A percentile compares a stretch with the other conserved stretches of the same genome.
phyloP scores from a whole-genome alignment of 2,113 vertebrate genomes.

The Rafetus swinhoei region DNA sequence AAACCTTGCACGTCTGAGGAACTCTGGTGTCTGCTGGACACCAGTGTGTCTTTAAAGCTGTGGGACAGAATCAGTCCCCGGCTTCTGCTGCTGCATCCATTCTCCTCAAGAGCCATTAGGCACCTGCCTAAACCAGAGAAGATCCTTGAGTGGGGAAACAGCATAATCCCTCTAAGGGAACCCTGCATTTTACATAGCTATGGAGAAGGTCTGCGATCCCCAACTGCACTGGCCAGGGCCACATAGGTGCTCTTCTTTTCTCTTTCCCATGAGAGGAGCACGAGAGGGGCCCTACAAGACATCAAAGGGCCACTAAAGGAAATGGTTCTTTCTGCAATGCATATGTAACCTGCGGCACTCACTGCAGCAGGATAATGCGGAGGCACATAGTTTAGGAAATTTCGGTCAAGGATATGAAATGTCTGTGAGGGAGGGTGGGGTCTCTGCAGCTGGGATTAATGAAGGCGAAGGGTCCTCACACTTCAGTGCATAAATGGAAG shows the following conservation, averaged over 20 bases:
- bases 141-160: too few species aligned
- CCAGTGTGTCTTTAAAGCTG: background rate
- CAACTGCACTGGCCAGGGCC: background rate
- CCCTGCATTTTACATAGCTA: background rate
- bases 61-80: background rate
- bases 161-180: background rate
- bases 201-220: background rate
- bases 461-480: background rate
- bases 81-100: background rate
- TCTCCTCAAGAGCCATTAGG: background rate
- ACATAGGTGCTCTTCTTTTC: background rate
- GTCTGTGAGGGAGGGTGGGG: background rate
- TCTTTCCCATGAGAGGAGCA: background rate
- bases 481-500: background rate
- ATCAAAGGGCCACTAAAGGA: background rate
- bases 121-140: background rate
- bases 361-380: background rate
- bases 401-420: background rate
- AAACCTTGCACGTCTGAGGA: background rate
- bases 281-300: background rate
- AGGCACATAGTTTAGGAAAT: background rate
- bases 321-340: background rate
- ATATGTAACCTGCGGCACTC: background rate
- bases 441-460: background rate
- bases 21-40: background rate